phyloP scores from a whole-genome alignment of 2,888 invertebrate genomes.

The Geotrupes spiniger region DNA sequence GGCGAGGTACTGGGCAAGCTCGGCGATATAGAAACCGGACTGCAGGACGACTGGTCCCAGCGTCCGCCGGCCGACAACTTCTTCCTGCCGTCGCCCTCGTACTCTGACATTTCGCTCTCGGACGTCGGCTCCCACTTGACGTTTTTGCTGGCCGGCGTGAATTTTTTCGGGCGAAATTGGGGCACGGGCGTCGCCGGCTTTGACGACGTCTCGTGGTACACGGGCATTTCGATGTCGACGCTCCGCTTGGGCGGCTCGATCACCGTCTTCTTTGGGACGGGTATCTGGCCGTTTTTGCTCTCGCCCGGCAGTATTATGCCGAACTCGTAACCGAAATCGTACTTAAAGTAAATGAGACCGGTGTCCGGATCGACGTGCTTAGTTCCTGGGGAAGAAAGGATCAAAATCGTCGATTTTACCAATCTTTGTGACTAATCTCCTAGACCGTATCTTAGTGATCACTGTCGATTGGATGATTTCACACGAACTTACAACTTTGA shows the following conservation, averaged over 20 bases:
- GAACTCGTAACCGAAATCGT: conserved; percentile 78
- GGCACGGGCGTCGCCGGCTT: conserved; percentile 33
- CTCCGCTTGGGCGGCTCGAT: conserved; percentile 56
- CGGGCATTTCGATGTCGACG: conserved; percentile 64
- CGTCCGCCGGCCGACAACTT: conserved; percentile 47
- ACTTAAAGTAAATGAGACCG: conserved; percentile 76
- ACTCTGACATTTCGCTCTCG: conserved; percentile 62
- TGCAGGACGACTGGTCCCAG: conserved; percentile 54
- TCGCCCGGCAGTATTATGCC: conserved; percentile 70
- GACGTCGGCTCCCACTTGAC: conserved; percentile 63
- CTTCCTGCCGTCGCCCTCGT: conserved; percentile 50
- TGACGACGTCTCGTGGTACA: conserved; percentile 60
- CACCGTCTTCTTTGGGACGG: conserved; percentile 49
- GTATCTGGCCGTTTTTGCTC: conserved; percentile 53
- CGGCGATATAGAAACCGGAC: conserved; percentile 58
- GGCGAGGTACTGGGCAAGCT: conserved; percentile 60
- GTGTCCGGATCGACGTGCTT: conserved; percentile 75
- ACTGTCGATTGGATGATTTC: too few relatives aligned
- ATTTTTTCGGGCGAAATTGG: conserved; percentile 49
- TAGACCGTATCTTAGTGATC: too few relatives aligned
- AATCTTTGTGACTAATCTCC: too few relatives aligned
- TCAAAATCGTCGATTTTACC: too few relatives aligned
- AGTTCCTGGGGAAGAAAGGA: conserved; percentile 55
- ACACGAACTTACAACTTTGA: too few relatives aligned
- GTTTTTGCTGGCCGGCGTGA: conserved; percentile 47